A percentile compares a stretch with the other conserved stretches of the same genome.
Conservation (phyloP, 2,888 invertebrate species). For the Amblyteles armatorius region DNA sequence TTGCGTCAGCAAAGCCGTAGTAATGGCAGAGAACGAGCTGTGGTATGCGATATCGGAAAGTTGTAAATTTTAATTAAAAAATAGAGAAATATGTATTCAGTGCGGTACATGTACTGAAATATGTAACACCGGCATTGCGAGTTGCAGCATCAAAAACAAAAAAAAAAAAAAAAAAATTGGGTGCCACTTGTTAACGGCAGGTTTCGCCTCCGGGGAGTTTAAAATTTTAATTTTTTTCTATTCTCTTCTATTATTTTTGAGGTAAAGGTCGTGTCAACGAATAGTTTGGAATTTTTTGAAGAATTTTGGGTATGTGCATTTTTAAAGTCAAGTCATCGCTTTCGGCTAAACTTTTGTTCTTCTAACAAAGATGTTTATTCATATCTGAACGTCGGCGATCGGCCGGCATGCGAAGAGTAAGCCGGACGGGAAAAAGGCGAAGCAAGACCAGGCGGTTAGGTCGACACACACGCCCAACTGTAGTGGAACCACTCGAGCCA, state of each 20-base stretch:
- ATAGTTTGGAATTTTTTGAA: too few relatives aligned
- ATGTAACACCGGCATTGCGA: too few relatives aligned
- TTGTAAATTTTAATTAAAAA: neutral
- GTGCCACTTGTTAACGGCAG: too few relatives aligned
- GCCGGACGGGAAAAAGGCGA: conserved; percentile 1
- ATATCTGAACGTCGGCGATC: neutral
- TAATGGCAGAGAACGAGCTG: neutral
- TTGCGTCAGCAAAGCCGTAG: neutral
- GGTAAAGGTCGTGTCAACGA: too few relatives aligned
- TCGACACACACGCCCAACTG: conserved; percentile 46
- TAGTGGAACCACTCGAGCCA: conserved; percentile 50
- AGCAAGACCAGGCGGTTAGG: conserved; percentile 44
- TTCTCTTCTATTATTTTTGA: too few relatives aligned
- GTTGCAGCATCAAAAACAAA: too few relatives aligned
- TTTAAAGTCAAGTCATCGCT: too few relatives aligned
- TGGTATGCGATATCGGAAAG: neutral
- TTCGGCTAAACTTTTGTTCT: neutral
- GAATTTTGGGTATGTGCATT: too few relatives aligned
- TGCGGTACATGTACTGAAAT: neutral
- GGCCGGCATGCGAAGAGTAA: neutral
- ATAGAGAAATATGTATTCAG: neutral
- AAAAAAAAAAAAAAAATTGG: too few relatives aligned
- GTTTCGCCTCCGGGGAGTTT: too few relatives aligned
- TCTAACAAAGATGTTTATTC: neutral
- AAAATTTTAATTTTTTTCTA: too few relatives aligned